A percentile compares a stretch with the other conserved stretches of the same genome.
These are phyloP conservation scores for Microchrysa polita DNA, from an alignment of 2,888 invertebrate species.

Conservation along the genomic window DNA sequence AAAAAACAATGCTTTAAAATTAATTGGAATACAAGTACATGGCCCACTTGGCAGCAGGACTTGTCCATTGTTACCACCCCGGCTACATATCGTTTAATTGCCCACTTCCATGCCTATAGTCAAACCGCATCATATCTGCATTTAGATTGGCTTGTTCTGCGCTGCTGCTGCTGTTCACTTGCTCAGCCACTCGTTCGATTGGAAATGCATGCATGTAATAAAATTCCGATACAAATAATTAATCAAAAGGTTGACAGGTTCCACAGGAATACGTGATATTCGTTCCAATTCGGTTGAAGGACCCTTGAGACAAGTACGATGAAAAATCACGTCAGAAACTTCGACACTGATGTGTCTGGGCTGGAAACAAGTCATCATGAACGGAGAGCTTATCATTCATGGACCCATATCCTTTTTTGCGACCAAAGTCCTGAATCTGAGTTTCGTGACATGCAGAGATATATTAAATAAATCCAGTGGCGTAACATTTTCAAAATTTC, in stretches of 20 bases:
- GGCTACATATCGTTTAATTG: not conserved
- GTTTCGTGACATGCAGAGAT: too few relatives aligned
- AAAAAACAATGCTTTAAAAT: not conserved
- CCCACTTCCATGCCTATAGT: not conserved
- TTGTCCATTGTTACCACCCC: not conserved
- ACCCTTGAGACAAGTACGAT: conserved; percentile 1
- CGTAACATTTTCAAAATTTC: too few relatives aligned
- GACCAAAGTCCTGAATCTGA: too few relatives aligned
- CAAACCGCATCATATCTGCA: too few relatives aligned
- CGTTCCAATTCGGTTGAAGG: conserved; percentile 7
- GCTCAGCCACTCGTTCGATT: not conserved
- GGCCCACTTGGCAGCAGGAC: not conserved
- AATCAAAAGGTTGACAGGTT: conserved; percentile 18
- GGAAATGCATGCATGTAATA: not conserved
- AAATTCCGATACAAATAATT: conserved; percentile 10
- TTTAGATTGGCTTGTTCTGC: too few relatives aligned
- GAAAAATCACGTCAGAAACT: conserved; percentile 1
- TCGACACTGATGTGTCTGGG: not conserved
- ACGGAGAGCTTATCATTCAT: not conserved
- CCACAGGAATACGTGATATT: not conserved
- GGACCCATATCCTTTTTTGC: too few relatives aligned
- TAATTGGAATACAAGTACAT: conserved; percentile 2
- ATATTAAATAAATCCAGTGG: too few relatives aligned
- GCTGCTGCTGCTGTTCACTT: not conserved
- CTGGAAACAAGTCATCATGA: not conserved